Percentiles rank a stretch among this genome's conserved stretches.
These are phyloP conservation scores for Hippocampus abdominalis DNA, from an alignment of 2,113 vertebrate genomes.

Conservation along the genomic window DNA sequence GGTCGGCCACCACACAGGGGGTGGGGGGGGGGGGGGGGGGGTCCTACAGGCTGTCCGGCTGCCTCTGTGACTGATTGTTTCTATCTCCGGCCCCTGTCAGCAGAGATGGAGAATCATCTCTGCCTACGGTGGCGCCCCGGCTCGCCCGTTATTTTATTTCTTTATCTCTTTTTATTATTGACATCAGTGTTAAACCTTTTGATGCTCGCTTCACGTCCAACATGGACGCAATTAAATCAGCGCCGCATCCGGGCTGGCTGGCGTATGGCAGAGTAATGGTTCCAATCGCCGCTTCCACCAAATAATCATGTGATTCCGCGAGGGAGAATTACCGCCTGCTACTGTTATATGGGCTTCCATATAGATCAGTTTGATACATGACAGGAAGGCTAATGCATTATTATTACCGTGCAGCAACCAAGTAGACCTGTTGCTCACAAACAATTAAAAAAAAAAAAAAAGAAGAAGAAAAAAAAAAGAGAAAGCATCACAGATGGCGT, in stretches of 20 bases:
- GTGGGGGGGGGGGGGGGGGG: constrained; percentile 11
- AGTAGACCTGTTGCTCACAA: constrained; percentile 58
- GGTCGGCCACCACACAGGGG: constrained; percentile 13
- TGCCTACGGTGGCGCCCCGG: constrained; percentile 53
- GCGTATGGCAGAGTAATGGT: constrained; percentile 70
- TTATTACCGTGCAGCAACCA: constrained; percentile 49
- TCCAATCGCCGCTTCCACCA: constrained; percentile 72
- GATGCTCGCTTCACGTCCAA: constrained; percentile 56
- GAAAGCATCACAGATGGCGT: constrained; percentile 26
- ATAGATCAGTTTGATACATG: constrained; percentile 33
- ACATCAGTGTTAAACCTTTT: constrained; percentile 48
- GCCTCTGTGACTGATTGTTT: constrained; percentile 69
- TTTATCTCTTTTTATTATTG: constrained; percentile 59
- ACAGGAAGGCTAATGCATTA: constrained; percentile 54
- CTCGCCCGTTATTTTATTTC: constrained; percentile 47
- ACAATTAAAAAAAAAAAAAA: constrained; percentile 45
- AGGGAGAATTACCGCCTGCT: constrained; percentile 50
- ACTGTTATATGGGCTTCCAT: constrained; percentile 15
- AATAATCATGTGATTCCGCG: constrained; percentile 62
- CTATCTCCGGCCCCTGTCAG: constrained; percentile 69
- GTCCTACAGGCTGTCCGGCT: constrained; percentile 61
- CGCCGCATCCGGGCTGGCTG: constrained; percentile 29
- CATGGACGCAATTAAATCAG: constrained; percentile 67
- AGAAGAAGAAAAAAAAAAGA: constrained; percentile 13
- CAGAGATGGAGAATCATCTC: constrained; percentile 63